Evolutionary conservation across 2,888 invertebrate genomes (phyloP).

Genomic region (Drosophila birchii): DNA sequence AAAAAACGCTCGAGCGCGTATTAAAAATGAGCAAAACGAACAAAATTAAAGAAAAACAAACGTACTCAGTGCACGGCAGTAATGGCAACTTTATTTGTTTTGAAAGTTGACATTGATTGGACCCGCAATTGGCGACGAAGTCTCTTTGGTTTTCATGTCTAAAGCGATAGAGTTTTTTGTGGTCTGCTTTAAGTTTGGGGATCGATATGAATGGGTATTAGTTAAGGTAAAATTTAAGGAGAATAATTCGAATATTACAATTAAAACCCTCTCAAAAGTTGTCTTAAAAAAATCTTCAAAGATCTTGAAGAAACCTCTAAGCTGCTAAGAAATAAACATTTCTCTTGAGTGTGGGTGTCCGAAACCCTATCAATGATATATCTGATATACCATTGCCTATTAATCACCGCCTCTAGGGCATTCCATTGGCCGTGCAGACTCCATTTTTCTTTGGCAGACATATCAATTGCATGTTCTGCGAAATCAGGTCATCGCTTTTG

Average conservation of each 20-base stretch:
- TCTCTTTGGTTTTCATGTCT: constrained; percentile 33
- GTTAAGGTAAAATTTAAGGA: background rate
- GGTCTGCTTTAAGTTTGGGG: constrained; percentile 12
- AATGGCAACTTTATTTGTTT: constrained; percentile 77
- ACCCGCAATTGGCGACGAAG: constrained; percentile 68
- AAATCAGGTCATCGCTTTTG: constrained; percentile 76
- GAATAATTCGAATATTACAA: background rate
- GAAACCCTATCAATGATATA: constrained; percentile 5
- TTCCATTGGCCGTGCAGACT: constrained; percentile 34
- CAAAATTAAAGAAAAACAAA: constrained; percentile 45
- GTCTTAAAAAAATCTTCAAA: no score
- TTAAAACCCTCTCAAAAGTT: no score
- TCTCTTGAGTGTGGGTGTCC: constrained; percentile 6
- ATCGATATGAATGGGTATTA: constrained; percentile 11
- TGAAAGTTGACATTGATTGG: constrained; percentile 81
- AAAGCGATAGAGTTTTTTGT: constrained; percentile 15
- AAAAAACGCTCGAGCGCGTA: constrained; percentile 61
- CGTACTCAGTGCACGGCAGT: constrained; percentile 54
- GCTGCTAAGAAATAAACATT: constrained; percentile 1
- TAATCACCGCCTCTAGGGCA: constrained; percentile 48
- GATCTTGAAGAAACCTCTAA: background rate
- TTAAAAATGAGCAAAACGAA: constrained; percentile 43
- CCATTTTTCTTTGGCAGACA: constrained; percentile 57
- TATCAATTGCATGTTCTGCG: constrained; percentile 75
- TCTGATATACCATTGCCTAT: constrained; percentile 1